Evolutionary conservation across 1,140 invertebrate species (phyloP).

Genomic region (Scylla paramamosain): DNA sequence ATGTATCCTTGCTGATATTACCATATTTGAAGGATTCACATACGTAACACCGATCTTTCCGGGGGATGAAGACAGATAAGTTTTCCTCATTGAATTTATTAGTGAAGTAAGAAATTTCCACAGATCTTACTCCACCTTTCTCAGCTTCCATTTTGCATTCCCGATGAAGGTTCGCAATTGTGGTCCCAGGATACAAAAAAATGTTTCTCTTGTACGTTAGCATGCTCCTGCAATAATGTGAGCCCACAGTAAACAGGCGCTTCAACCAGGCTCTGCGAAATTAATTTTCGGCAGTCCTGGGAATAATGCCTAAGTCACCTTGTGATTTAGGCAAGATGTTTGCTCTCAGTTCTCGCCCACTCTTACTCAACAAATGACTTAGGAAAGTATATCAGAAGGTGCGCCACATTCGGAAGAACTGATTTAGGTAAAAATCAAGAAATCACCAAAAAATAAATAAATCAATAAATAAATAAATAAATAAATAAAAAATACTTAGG

Average conservation of each 20-base stretch:
- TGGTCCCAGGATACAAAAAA: constrained; percentile 2
- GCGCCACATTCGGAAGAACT: no score
- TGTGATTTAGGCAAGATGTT: no score
- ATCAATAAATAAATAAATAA: no score
- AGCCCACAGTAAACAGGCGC: neutral
- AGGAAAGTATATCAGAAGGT: no score
- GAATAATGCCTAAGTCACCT: no score
- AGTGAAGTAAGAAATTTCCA: neutral
- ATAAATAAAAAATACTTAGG: no score
- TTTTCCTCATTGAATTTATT: constrained; percentile 1
- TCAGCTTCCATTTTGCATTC: constrained; percentile 30
- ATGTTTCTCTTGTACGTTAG: neutral
- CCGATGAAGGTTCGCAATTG: constrained; percentile 29
- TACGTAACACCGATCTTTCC: neutral
- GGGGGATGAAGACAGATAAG: neutral
- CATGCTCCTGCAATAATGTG: constrained; percentile 27
- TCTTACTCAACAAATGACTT: no score
- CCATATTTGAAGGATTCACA: constrained; percentile 42
- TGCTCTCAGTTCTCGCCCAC: no score
- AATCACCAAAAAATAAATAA: no score
- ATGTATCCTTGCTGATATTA: constrained; percentile 40
- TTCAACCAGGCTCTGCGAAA: neutral
- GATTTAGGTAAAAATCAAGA: no score
- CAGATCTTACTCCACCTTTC: neutral
- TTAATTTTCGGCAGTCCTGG: neutral